Evolutionary conservation across 2,797 vertebrate genomes (phyloP), one percentile per base, ranked within the genome.

Genomic region (Esox lucius): DNA sequence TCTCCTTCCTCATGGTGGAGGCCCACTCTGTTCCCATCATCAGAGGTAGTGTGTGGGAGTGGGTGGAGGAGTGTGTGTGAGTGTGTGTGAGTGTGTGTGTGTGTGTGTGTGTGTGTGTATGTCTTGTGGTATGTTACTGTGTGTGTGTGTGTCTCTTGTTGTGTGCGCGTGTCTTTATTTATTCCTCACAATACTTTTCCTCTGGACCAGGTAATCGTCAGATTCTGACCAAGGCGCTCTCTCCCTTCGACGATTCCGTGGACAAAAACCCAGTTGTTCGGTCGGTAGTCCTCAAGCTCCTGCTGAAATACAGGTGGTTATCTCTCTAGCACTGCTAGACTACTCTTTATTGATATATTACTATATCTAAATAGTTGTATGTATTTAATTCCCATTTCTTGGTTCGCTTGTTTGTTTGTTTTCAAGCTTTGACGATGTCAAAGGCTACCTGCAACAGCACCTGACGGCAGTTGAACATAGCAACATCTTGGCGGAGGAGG

Each of bases 221-320:
- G 12, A 82, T 89, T 24, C 86, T 91, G 78, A 99, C 98, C 0
- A 98, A 97, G 73, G 79, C 91, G 8, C 94, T 99, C 35, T 98
- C 98, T 62, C 97, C 97, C 0, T 99, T 99, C 70, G 90, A 96
- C 0, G 98, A 99, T 2, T 94, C 95, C 2, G 88, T 96, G 83
- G 98, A 99, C 88, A 95, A 94, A 88, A 98, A 94, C 75, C 98
- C 98, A 0, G 88, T 99, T 42, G 92, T 97, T 81, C 96, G 98
- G 69, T 99, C 98, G 0, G 94, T 97, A 2, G 91, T 99, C 70
- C 93, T 99, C 70, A 98, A 99, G 88, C 94, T 99, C 49, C 94
- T 99, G 26, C 82, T 99, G 68, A 98, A 99, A 81, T 98, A 98
- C 91, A 98, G 97, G 98, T 99, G 81, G 89, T 84, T 5, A 62